A percentile compares a stretch with the other conserved stretches of the same genome.
These are phyloP conservation scores for Anastrepha ludens DNA, from an alignment of 1,140 invertebrate genomes.

Conservation along the genomic window DNA sequence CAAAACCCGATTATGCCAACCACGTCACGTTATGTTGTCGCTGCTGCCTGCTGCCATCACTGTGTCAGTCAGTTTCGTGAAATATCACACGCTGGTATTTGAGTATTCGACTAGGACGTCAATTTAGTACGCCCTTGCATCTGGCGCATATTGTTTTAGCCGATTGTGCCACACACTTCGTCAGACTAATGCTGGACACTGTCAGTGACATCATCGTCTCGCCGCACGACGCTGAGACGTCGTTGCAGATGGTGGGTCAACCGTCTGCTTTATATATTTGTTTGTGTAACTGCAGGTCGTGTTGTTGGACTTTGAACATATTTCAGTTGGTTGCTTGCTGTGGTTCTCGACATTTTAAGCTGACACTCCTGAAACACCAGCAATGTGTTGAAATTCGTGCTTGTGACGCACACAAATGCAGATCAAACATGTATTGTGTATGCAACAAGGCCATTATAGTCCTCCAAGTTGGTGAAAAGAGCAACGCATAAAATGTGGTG, in stretches of 20 bases:
- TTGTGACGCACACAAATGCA: neutral
- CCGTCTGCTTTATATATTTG: neutral
- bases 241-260: neutral
- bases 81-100: too few species aligned
- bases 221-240: neutral
- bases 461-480: neutral
- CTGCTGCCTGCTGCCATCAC: neutral
- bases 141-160: neutral
- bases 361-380: slow-evolving; percentile 10
- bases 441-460: neutral
- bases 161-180: slow-evolving; percentile 2
- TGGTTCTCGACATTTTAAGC: slow-evolving; percentile 10
- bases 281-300: neutral
- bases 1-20: neutral
- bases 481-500: neutral
- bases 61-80: neutral
- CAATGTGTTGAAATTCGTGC: neutral
- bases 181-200: neutral
- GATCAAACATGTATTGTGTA: neutral
- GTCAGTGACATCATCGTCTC: slow-evolving; percentile 24
- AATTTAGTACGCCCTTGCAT: neutral
- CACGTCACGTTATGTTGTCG: neutral
- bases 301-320: neutral
- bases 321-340: neutral
- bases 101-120: neutral